Conservation (phyloP, 2,888 invertebrate genomes). For the Microdon myrmicae region DNA sequence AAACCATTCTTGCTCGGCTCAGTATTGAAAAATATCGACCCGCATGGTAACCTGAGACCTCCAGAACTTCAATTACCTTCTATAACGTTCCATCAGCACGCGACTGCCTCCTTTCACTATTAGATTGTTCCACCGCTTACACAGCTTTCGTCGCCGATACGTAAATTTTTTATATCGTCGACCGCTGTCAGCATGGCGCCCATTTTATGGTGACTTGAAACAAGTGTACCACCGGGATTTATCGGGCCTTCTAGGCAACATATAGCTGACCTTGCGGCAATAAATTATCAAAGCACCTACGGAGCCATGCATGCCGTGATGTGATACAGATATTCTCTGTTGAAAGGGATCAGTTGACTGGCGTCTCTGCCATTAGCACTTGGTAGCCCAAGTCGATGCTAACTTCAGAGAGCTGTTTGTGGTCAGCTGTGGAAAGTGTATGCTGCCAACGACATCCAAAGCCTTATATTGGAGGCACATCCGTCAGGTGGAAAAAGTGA, state of each 20-base stretch:
- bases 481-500: constrained; percentile 29
- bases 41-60: too few species aligned
- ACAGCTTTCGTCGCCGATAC: too few species aligned
- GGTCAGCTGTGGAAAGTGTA: neutral
- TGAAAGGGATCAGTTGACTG: constrained; percentile 41
- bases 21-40: too few species aligned
- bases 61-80: too few species aligned
- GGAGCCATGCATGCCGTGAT: constrained; percentile 23
- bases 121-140: too few species aligned
- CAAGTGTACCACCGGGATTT: too few species aligned
- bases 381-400: constrained; percentile 1
- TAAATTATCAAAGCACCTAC: constrained; percentile 36
- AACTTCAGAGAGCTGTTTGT: neutral
- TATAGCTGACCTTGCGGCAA: constrained; percentile 50
- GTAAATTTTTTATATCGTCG: too few species aligned
- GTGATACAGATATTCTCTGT: constrained; percentile 37
- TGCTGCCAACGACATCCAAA: constrained; percentile 6
- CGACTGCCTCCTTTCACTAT: too few species aligned
- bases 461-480: neutral
- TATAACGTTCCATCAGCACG: too few species aligned
- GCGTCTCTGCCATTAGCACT: constrained; percentile 48
- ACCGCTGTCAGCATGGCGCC: too few species aligned
- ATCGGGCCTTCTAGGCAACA: constrained; percentile 49
- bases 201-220: too few species aligned
- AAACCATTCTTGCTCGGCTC: too few species aligned